These are phyloP conservation scores for Cephus cinctus DNA, from an alignment of 1,140 invertebrate genomes.

Conservation along the genomic window DNA sequence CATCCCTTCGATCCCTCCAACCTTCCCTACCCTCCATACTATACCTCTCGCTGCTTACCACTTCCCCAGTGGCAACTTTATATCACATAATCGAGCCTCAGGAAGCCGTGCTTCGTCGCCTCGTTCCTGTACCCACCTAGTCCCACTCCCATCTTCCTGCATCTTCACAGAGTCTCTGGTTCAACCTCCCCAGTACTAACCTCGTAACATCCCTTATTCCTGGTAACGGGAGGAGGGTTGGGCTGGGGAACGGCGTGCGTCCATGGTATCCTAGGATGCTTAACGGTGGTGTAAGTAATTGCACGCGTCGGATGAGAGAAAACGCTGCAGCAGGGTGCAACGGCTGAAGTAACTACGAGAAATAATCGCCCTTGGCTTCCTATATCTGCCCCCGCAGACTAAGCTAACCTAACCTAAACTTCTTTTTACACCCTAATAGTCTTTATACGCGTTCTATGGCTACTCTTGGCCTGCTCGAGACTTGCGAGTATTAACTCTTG, in stretches of 20 bases:
- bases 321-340: slow-evolving; percentile 19
- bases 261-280: slow-evolving; percentile 15
- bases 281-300: slow-evolving; percentile 24
- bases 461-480: slow-evolving; percentile 4
- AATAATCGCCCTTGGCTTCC: slow-evolving; percentile 17
- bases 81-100: slow-evolving; percentile 40
- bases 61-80: slow-evolving; percentile 32
- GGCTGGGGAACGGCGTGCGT: not conserved
- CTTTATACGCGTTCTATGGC: too few species aligned
- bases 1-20: slow-evolving; percentile 16
- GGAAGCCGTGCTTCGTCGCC: slow-evolving; percentile 7
- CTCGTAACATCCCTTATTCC: too few species aligned
- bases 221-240: too few species aligned
- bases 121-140: not conserved
- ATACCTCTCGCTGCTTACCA: slow-evolving; percentile 21
- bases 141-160: too few species aligned
- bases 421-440: too few species aligned
- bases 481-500: slow-evolving; percentile 17
- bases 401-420: too few species aligned
- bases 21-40: slow-evolving; percentile 19
- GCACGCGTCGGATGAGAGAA: slow-evolving; percentile 17
- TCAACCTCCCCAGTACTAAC: too few species aligned
- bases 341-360: slow-evolving; percentile 16
- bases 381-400: not conserved
- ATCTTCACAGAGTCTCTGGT: too few species aligned